Percentiles rank a stretch among this genome's conserved stretches.
phyloP scores from a whole-genome alignment of 2,888 invertebrate species.

The Rhogogaster chlorosoma region DNA sequence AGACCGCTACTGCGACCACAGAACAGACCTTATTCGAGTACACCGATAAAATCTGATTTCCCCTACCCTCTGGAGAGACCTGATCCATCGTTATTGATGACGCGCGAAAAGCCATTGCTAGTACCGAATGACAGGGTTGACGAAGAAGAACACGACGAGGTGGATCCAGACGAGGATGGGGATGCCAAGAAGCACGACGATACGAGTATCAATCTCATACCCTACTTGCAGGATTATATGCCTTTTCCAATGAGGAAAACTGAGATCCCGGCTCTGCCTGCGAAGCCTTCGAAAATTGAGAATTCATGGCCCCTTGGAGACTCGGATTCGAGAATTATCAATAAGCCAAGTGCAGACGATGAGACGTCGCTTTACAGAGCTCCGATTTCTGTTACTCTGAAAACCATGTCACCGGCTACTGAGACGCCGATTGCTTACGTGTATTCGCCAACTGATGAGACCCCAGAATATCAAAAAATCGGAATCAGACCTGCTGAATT shows the following conservation, averaged over 20 bases:
- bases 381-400: slow-evolving; percentile 72
- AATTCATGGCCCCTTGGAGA: slow-evolving; percentile 77
- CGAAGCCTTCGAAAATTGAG: slow-evolving; percentile 67
- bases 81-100: slow-evolving; percentile 77
- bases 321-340: slow-evolving; percentile 77
- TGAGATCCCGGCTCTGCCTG: slow-evolving; percentile 65
- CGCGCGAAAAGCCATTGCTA: slow-evolving; percentile 75
- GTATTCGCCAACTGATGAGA: slow-evolving; percentile 82
- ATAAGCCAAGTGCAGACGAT: slow-evolving; percentile 1
- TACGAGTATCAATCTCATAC: slow-evolving; percentile 76
- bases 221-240: slow-evolving; percentile 78
- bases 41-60: slow-evolving; percentile 80
- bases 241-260: slow-evolving; percentile 75
- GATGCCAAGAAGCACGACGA: slow-evolving; percentile 62
- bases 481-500: slow-evolving; percentile 60
- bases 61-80: slow-evolving; percentile 84
- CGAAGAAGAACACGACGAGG: slow-evolving; percentile 59
- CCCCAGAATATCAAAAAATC: slow-evolving; percentile 68
- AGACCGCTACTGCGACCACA: slow-evolving; percentile 45
- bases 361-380: slow-evolving; percentile 34
- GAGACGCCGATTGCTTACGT: slow-evolving; percentile 84
- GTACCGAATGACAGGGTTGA: slow-evolving; percentile 73
- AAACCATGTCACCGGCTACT: slow-evolving; percentile 76
- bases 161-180: slow-evolving; percentile 56
- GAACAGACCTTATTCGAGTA: slow-evolving; percentile 53